Percentiles rank a stretch among this genome's conserved stretches.
Conservation (phyloP, 2,113 vertebrate species). For the Pionites leucogaster region DNA sequence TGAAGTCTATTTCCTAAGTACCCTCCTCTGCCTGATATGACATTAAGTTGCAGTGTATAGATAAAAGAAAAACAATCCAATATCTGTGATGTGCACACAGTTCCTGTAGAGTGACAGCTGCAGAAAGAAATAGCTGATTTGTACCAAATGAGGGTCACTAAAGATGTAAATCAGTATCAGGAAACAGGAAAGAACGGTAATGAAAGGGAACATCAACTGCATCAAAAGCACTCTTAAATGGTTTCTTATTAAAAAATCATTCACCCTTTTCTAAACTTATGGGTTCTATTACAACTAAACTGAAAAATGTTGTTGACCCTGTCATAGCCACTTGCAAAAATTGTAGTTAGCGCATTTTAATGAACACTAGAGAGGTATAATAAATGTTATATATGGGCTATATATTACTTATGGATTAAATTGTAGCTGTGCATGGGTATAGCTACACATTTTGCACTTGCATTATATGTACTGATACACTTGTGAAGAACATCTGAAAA, state of each 20-base stretch:
- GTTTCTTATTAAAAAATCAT: neutral
- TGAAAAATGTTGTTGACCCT: neutral
- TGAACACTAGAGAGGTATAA: neutral
- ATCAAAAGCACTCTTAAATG: neutral
- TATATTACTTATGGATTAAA: neutral
- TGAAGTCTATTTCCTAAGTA: neutral
- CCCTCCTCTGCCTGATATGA: neutral
- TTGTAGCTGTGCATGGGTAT: neutral
- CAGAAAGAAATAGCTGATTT: neutral
- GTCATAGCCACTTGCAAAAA: neutral
- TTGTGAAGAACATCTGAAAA: neutral
- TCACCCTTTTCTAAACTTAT: neutral
- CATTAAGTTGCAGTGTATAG: neutral
- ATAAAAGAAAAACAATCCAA: neutral
- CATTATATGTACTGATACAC: neutral
- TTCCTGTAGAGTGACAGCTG: neutral
- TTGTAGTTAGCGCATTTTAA: neutral
- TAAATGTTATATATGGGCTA: neutral
- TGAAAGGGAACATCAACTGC: neutral
- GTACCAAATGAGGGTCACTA: neutral
- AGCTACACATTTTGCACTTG: neutral
- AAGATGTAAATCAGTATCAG: conserved; percentile 27
- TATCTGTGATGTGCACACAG: neutral
- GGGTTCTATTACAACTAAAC: neutral
- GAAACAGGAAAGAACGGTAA: conserved; percentile 10